Evolutionary conservation across 2,797 vertebrate genomes (phyloP), one percentile per base, ranked within the genome.

Genomic region (Platalea minor): DNA sequence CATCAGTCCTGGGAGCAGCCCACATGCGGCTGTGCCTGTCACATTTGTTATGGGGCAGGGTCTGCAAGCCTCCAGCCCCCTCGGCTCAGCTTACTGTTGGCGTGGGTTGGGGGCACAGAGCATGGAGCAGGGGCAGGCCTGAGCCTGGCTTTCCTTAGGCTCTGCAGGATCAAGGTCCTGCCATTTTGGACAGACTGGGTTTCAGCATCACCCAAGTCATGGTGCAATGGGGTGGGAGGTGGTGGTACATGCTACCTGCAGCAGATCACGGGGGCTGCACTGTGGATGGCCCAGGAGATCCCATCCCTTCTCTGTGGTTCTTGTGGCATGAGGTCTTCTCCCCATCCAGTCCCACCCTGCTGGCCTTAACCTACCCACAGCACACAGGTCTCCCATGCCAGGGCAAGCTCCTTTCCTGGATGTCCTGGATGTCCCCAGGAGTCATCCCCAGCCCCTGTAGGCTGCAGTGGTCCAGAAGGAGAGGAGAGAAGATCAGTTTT

Each of bases 1-100:
- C 60, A 60, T 56, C 43, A 31, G 4, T 31, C 80, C 64, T 29
- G 51, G 45, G 15, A 77, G 16, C 65, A 64, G n/a, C 57, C 67
- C 37, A 41, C 2, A 1, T 33, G 28, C 0, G 2, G 37, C 50
- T 45, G 28, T 85, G 21, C 45, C 79, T 10, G 10, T 12, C 63
- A 50, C 46, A 2, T 37, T 28, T 65, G 25, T 43, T 51, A 46
- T 14, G 65, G 51, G 60, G n/a, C 56, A 92, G 37, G 51, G 25
- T 35, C 85, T 82, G 59, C 51, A 56, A 46, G 13, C 29, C 53
- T 70, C 33, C 79, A 77, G 46, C 18, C 21, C 35, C 11, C 76
- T 64, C 1, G 0, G n/a, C n/a, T 78, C 64, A 46, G 43, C 35
- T 69, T 73, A 46, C 28, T 16, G 7, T 15, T 16, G 7, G 25